These are phyloP conservation scores for Hippoglossus stenolepis DNA, from an alignment of 2,113 vertebrate genomes.

Conservation along the genomic window DNA sequence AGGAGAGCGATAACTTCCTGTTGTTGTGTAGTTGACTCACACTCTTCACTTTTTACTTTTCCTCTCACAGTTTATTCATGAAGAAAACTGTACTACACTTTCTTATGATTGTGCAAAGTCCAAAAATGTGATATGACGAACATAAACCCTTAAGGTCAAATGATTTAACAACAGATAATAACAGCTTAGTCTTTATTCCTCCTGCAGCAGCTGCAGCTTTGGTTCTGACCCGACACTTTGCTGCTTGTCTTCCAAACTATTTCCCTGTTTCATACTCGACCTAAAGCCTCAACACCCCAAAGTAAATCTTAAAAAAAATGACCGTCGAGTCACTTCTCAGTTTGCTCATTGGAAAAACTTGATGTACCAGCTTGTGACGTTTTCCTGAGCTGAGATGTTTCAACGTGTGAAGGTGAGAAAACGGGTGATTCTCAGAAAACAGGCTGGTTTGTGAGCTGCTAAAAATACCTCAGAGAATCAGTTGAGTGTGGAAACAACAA, in stretches of 20 bases:
- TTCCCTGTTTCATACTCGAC: no score
- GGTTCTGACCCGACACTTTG: no score
- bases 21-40: background rate
- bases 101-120: background rate
- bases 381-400: conserved; percentile 2
- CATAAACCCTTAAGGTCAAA: background rate
- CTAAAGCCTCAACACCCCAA: background rate
- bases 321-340: background rate
- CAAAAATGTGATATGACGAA: background rate
- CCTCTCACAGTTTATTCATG: background rate
- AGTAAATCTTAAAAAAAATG: background rate
- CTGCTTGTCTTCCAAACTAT: no score
- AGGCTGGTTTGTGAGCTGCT: background rate
- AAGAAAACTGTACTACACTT: no score
- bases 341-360: background rate
- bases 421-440: conserved; percentile 38
- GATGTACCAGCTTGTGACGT: background rate
- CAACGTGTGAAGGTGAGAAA: conserved; percentile 14
- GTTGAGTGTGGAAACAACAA: no score
- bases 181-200: no score
- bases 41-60: conserved; percentile 1
- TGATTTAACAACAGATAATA: background rate
- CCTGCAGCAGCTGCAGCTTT: no score
- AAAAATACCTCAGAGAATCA: conserved; percentile 28
- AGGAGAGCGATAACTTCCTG: conserved; percentile 50